Base-by-base conservation (phyloP, 2,888 invertebrate species). In the Tetragonula carbonaria region DNA sequence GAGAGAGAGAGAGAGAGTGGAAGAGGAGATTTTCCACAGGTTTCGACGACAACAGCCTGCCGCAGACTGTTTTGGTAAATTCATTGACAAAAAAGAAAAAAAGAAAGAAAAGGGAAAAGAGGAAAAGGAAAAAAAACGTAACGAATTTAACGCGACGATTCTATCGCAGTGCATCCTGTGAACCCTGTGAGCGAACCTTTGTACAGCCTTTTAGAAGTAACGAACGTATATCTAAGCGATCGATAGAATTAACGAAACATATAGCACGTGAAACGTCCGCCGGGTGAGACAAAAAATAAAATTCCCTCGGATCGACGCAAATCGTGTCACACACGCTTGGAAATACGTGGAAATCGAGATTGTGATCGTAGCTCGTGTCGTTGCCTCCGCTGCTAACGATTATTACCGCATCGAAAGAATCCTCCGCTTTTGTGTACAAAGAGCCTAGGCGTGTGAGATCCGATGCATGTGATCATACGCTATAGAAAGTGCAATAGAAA, bases 101-200 rank as follows among this genome's bases (percentile, higher is more conserved):
- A 23, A 23, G 66, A 67, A 38, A 13, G n/a, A n/a, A n/a, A n/a
- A n/a, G 13, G 2, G 13, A 1, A 50, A n/a, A 74, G 63, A 67
- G n/a, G 13, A n/a, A n/a, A 13, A n/a, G 14, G 14, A 16, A 14
- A 51, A n/a, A 74, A 68, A 67, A 45, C 28, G 45, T 75, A 68
- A 67, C 50, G 67, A 74, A 80, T 80, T 85, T 73, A 78, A 84
- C 85, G 88, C 80, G 89, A 65, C 74, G 78, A 90, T 80, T 87
- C 89, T 81, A 85, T 89, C 89, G 90, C 92, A 88, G 91, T 92
- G 92, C 92, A 92, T 92, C 92, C 92, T 92, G 92, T 91, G 92
- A 87, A 92, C 90, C 88, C 87, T 88, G 90, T 89, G 82, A 90
- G 85, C 87, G 87, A 88, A 88, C 87, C 88, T 84, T 28, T 85